These are phyloP conservation scores for Apodemus speciosus DNA, from an alignment of 2,113 vertebrate genomes.

Conservation along the genomic window DNA sequence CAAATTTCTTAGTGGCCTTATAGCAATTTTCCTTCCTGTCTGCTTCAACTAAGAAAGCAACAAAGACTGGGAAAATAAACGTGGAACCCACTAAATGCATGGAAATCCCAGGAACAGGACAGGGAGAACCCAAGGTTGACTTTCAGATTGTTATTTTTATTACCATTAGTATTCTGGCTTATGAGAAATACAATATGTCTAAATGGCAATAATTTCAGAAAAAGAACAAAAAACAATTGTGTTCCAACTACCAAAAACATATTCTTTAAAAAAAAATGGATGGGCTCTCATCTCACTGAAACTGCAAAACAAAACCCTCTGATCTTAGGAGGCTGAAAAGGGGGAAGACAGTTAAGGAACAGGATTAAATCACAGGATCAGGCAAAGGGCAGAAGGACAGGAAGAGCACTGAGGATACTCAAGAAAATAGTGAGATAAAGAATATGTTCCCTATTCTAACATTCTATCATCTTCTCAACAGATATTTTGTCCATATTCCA, in stretches of 20 bases:
- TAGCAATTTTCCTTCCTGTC: background rate
- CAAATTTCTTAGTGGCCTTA: background rate
- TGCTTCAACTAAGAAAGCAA: background rate
- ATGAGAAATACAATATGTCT: background rate
- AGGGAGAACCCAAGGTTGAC: too few species aligned
- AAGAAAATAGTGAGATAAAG: background rate
- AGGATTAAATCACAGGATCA: too few species aligned
- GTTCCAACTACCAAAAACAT: background rate
- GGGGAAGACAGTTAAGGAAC: background rate
- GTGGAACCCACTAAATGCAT: background rate
- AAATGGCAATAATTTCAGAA: background rate
- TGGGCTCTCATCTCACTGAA: background rate
- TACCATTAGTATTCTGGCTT: background rate
- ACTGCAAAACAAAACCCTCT: background rate
- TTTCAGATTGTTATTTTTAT: background rate
- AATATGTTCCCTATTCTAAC: background rate
- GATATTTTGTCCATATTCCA: background rate
- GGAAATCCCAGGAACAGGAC: too few species aligned
- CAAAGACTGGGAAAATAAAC: background rate
- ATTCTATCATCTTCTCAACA: background rate
- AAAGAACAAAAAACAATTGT: background rate
- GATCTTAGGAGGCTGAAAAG: background rate
- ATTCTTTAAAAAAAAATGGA: background rate
- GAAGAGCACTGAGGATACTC: background rate
- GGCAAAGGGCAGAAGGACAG: background rate